Conservation (phyloP, 2,888 invertebrate species). For the Nomada goodeniana region DNA sequence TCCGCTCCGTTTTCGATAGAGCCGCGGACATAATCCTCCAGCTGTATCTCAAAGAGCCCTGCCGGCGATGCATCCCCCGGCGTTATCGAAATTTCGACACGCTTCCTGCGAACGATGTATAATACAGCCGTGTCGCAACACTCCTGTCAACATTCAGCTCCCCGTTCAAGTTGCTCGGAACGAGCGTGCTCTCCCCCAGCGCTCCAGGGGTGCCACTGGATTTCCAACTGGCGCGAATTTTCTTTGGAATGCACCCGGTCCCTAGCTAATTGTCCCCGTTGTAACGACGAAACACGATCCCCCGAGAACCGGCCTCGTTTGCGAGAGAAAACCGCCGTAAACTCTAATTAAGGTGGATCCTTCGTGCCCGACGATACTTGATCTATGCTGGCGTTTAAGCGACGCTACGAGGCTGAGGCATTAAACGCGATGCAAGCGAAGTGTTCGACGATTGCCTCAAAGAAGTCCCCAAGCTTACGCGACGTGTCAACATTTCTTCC, state of each 20-base stretch:
- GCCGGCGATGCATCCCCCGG: background rate
- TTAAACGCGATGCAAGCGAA: background rate
- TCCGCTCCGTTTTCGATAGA: too few relatives aligned
- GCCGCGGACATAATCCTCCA: too few relatives aligned
- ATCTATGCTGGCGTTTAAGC: background rate
- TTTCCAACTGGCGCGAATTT: constrained; percentile 3
- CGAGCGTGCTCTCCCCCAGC: background rate
- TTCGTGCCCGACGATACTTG: background rate
- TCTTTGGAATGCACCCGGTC: constrained; percentile 13
- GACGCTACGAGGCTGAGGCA: background rate
- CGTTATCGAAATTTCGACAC: constrained; percentile 10
- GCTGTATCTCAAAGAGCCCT: background rate
- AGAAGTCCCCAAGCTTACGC: too few relatives aligned
- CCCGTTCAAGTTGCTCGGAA: constrained; percentile 1
- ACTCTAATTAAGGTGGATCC: constrained; percentile 15
- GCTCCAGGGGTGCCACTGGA: background rate
- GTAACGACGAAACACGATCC: constrained; percentile 24
- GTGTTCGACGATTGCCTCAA: too few relatives aligned
- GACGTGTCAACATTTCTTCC: too few relatives aligned
- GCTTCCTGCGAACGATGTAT: constrained; percentile 14
- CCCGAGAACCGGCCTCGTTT: background rate
- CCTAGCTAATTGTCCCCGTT: constrained; percentile 8
- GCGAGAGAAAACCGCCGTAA: background rate
- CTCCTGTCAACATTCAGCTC: background rate
- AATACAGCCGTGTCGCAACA: constrained; percentile 4